Conservation (phyloP, 35 echinoderm and acorn worm species). For the Nesometra sesokonis region DNA sequence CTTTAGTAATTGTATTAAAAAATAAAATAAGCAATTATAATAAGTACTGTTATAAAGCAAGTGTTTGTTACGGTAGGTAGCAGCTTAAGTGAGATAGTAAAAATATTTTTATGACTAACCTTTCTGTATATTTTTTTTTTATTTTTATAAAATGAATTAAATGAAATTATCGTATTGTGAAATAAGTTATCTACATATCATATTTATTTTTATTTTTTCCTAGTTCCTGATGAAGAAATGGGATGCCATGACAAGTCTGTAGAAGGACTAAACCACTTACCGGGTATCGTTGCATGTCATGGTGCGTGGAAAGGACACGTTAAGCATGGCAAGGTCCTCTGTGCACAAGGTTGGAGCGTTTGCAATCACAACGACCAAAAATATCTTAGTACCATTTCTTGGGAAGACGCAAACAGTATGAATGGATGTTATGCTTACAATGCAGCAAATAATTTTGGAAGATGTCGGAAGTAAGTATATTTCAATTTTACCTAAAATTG, state of each 20-base stretch:
- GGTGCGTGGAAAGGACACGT: slow-evolving; percentile 91
- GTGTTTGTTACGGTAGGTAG: too few relatives aligned
- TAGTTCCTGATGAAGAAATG: slow-evolving; percentile 4
- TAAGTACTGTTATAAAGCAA: too few relatives aligned
- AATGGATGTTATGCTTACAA: slow-evolving; percentile 91
- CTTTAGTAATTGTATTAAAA: too few relatives aligned
- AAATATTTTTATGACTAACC: too few relatives aligned
- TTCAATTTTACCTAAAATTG: too few relatives aligned
- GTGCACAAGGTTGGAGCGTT: slow-evolving; percentile 64
- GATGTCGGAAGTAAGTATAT: slow-evolving; percentile 63
- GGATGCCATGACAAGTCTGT: slow-evolving; percentile 66
- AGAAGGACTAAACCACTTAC: slow-evolving; percentile 62
- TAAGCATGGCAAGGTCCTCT: slow-evolving; percentile 69
- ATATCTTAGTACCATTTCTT: slow-evolving; percentile 44
- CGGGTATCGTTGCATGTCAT: slow-evolving; percentile 49
- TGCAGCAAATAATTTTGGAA: slow-evolving; percentile 65
- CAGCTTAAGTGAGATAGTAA: too few relatives aligned
- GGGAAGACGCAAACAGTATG: slow-evolving; percentile 59
- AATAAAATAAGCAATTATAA: too few relatives aligned
- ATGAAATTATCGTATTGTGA: not conserved
- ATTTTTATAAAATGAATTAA: not conserved
- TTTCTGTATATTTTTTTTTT: not conserved
- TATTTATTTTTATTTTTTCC: not conserved
- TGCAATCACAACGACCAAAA: slow-evolving; percentile 49
- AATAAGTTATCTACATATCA: not conserved